These are phyloP conservation scores for Aegypius monachus DNA, from an alignment of 2,113 vertebrate genomes.

Conservation along the genomic window DNA sequence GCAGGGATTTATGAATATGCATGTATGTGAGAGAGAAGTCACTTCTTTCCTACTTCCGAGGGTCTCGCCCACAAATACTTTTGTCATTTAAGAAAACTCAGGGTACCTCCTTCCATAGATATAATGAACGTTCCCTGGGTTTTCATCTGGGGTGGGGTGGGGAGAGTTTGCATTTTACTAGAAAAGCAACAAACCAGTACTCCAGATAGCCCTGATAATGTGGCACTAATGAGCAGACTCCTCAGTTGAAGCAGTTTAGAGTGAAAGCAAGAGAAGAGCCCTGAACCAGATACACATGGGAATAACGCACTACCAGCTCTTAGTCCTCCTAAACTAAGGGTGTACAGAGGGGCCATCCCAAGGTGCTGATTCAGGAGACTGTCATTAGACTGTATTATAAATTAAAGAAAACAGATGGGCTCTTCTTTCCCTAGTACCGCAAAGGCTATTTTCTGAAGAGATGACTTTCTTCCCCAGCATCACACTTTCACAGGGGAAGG, in stretches of 20 bases:
- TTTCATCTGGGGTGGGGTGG: neutral
- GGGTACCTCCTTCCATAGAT: neutral
- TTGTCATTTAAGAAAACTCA: neutral
- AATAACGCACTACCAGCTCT: neutral
- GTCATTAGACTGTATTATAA: neutral
- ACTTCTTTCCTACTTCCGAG: neutral
- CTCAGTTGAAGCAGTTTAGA: neutral
- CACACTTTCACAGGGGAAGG: neutral
- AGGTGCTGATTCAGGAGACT: neutral
- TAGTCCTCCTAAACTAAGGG: neutral
- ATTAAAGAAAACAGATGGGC: neutral
- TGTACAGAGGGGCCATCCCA: neutral
- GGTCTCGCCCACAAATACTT: neutral
- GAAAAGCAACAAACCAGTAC: neutral
- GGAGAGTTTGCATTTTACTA: neutral
- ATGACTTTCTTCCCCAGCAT: neutral
- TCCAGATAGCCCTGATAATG: neutral
- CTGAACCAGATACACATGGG: neutral
- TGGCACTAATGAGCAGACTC: neutral
- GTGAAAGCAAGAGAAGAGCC: neutral
- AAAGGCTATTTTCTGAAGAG: neutral
- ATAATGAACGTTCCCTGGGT: neutral
- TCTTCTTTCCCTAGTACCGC: neutral
- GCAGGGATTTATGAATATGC: neutral
- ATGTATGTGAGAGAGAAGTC: neutral